Conservation (phyloP, 1,140 invertebrate genomes). For the Drosophila pruinosa region DNA sequence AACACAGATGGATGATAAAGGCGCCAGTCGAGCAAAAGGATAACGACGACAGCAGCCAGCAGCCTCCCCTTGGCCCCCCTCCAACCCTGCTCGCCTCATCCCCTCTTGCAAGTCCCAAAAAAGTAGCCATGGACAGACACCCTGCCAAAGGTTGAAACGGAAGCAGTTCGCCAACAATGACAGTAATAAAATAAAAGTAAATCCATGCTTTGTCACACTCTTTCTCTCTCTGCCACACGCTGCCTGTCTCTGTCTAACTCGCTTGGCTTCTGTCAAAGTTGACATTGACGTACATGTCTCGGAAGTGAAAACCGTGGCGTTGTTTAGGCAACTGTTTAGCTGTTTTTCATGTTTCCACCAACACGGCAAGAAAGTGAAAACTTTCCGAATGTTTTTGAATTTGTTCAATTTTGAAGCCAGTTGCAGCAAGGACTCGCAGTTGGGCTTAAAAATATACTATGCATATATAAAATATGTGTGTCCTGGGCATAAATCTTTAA, state of each 20-base stretch:
- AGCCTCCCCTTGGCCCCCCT: background rate
- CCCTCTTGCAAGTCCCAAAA: background rate
- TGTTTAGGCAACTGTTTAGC: slow-evolving; percentile 60
- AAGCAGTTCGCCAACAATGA: slow-evolving; percentile 56
- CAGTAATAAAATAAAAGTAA: slow-evolving; percentile 81
- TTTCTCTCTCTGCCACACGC: background rate
- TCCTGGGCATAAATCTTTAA: background rate
- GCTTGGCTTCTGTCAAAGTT: slow-evolving; percentile 67
- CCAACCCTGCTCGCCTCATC: no score
- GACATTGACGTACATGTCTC: slow-evolving; percentile 74
- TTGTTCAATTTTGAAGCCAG: background rate
- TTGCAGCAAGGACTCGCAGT: background rate
- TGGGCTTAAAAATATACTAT: background rate
- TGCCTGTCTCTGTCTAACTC: background rate
- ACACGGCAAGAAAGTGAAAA: background rate
- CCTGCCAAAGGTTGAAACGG: slow-evolving; percentile 29
- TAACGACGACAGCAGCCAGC: slow-evolving; percentile 46
- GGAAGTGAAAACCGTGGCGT: slow-evolving; percentile 59
- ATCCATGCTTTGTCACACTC: slow-evolving; percentile 59
- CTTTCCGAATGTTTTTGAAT: slow-evolving; percentile 3
- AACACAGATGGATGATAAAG: slow-evolving; percentile 70
- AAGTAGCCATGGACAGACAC: background rate
- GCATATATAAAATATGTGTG: background rate
- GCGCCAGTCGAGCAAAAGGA: slow-evolving; percentile 62
- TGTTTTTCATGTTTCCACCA: slow-evolving; percentile 54